phyloP scores from a whole-genome alignment of 2,888 invertebrate species.

The Mesoligia furuncula region DNA sequence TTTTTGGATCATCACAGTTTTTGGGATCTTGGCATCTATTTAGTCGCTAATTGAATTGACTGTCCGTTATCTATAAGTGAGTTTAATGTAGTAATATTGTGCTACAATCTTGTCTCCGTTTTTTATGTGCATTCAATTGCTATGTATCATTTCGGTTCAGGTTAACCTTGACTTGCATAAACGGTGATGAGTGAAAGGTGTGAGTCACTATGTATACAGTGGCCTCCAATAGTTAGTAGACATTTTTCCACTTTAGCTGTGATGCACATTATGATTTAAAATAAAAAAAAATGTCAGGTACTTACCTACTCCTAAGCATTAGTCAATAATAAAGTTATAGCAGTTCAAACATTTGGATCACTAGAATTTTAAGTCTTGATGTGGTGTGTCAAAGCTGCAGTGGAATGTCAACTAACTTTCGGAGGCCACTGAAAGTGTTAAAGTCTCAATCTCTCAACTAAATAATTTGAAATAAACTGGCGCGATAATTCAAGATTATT shows the following conservation, averaged over 20 bases:
- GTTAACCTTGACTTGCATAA: constrained; percentile 11
- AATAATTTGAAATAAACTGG: constrained; percentile 14
- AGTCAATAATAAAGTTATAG: background rate
- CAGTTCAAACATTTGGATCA: background rate
- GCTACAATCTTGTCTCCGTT: background rate
- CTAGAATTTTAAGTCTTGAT: background rate
- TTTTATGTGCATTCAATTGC: constrained; percentile 8
- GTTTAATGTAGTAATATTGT: background rate
- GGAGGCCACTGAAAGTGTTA: background rate
- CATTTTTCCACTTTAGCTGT: background rate
- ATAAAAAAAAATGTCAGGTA: background rate
- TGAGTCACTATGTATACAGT: background rate
- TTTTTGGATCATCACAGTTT: constrained; percentile 44
- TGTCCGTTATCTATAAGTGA: background rate
- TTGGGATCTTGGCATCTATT: constrained; percentile 8
- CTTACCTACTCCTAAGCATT: background rate
- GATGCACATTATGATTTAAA: background rate
- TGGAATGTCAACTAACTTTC: background rate
- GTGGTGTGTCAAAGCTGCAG: background rate
- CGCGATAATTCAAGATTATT: constrained; percentile 21
- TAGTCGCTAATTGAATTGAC: constrained; percentile 3
- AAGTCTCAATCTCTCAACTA: constrained; percentile 9
- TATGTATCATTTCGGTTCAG: constrained; percentile 4
- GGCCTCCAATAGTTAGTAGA: background rate
- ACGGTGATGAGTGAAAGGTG: background rate